Base-by-base conservation (phyloP, 1,140 invertebrate genomes). In the Diabrotica undecimpunctata region DNA sequence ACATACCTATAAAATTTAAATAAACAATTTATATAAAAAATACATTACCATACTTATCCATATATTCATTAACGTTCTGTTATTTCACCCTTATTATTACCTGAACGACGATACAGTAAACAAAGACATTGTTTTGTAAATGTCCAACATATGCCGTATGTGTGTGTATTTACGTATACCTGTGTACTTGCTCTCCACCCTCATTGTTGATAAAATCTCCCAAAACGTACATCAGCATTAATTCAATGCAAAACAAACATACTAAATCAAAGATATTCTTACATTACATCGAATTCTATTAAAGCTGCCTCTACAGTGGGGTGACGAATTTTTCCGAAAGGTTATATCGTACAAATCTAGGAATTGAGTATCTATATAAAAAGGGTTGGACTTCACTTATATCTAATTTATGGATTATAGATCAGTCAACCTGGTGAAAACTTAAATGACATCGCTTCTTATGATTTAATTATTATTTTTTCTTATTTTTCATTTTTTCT, bases 221-320 rank as follows among this genome's bases (percentile, higher is more conserved):
- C 13, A 25, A 25, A 55, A 52, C 46, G 35, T 51, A 61, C 59
- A 35, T 52, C 8, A 35, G 59, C 46, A 61, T 61, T 51, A 61
- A 61, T 61, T 53, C 35, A 35, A 61, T 61, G 46, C 59, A 61
- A 38, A 61, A 61, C 59, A 61, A 61, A 61, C 59, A 61, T 37
- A 61, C 12, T 61, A 61, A 61, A 61, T 61, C 59, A 52, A 61
- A 61, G 59, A 61, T 61, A 61, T 61, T 61, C 59, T 61, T 61
- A 61, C 46, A 12, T 61, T n/a, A 61, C 50, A 61, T 52, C 38
- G 13, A 62, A 12, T 55, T 54, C 51, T 62, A 39, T 55, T 37
- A 62, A 62, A 54, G n/a, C n/a, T 10, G 8, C 41, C 41, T n/a
- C 41, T 46, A 46, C 41, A 46, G 41, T 25, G 25, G 25, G 25